A percentile compares a stretch with the other conserved stretches of the same genome.
Evolutionary conservation across 1,140 invertebrate species (phyloP).

Genomic region (Meloidogyne hapla): DNA sequence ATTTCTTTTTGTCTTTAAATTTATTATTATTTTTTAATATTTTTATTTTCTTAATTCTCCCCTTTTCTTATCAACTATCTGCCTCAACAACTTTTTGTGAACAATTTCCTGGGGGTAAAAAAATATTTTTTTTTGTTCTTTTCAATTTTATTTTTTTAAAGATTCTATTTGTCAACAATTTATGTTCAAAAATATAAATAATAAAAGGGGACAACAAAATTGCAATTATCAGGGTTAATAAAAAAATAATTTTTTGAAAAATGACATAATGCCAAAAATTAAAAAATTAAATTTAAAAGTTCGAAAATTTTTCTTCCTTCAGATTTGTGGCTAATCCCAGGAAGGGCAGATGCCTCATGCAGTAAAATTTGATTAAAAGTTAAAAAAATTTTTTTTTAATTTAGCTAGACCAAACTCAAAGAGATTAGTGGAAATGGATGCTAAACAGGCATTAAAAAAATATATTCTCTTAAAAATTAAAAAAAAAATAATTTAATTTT

Average conservation of each 20-base stretch:
- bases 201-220: background rate
- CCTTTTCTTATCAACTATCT: background rate
- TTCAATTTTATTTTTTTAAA: background rate
- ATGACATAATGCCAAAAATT: too few species aligned
- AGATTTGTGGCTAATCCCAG: conserved; percentile 63
- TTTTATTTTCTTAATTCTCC: background rate
- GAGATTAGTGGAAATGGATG: conserved; percentile 57
- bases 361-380: conserved; percentile 40
- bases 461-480: too few species aligned
- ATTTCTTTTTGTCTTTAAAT: background rate
- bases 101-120: background rate
- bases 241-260: too few species aligned
- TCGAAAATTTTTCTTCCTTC: background rate
- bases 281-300: background rate
- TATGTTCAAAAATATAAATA: background rate
- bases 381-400: background rate
- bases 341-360: conserved; percentile 59
- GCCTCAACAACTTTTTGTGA: background rate
- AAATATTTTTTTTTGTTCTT: background rate
- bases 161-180: conserved; percentile 6
- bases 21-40: background rate
- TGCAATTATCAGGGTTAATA: background rate
- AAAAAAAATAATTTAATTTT: background rate
- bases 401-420: conserved; percentile 58
- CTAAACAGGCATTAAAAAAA: conserved; percentile 38